These are phyloP conservation scores for Lacerta viridis DNA, from an alignment of 2,797 vertebrate species.

Conservation along the genomic window DNA sequence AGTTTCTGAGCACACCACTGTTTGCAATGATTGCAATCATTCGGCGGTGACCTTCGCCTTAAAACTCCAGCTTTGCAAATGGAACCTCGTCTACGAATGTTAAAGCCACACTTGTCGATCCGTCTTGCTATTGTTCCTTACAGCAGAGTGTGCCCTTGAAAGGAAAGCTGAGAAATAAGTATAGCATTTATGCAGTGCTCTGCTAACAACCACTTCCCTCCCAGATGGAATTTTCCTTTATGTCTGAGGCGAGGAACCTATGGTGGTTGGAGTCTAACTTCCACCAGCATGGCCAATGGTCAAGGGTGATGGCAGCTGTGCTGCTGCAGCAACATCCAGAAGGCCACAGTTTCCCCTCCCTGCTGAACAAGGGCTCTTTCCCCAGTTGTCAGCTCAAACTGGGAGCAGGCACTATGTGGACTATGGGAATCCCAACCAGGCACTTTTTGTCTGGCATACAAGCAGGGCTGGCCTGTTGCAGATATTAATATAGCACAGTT, in stretches of 20 bases:
- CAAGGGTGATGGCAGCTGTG: not conserved
- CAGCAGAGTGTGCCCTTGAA: conserved; percentile 29
- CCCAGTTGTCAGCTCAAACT: not conserved
- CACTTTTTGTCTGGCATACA: not conserved
- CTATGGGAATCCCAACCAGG: not conserved
- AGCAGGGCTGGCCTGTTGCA: no score
- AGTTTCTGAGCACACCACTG: conserved; percentile 23
- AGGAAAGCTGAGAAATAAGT: conserved; percentile 1
- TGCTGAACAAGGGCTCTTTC: not conserved
- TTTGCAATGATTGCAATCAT: conserved; percentile 46
- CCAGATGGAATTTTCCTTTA: not conserved
- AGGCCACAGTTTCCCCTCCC: not conserved
- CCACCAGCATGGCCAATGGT: not conserved
- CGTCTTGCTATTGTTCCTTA: conserved; percentile 39
- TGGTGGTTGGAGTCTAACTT: not conserved
- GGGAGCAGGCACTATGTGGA: not conserved
- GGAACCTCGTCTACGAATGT: conserved; percentile 56
- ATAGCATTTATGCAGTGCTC: not conserved
- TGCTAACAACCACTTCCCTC: not conserved
- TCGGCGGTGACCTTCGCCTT: conserved; percentile 50
- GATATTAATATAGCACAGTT: no score
- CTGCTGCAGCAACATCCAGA: not conserved
- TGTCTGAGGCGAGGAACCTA: not conserved
- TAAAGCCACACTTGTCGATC: conserved; percentile 55
- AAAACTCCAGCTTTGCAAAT: conserved; percentile 59